Evolutionary conservation across 1,140 invertebrate genomes (phyloP).

Genomic region (Camponotus vicinus): DNA sequence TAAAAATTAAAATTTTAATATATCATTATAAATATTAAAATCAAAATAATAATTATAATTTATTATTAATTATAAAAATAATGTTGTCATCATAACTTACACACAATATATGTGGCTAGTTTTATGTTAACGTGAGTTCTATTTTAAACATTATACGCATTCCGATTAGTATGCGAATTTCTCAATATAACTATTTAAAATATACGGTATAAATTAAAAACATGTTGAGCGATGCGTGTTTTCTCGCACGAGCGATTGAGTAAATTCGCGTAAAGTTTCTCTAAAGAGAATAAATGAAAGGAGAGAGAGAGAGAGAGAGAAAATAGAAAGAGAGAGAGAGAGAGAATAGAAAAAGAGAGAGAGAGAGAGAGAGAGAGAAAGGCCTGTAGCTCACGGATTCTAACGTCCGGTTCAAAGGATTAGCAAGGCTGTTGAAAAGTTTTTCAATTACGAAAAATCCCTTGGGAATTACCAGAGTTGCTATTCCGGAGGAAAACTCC

Average conservation of each 20-base stretch:
- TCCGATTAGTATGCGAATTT: background rate
- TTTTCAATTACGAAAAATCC: slow-evolving; percentile 67
- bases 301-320: background rate
- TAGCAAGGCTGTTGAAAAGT: slow-evolving; percentile 51
- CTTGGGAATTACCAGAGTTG: slow-evolving; percentile 28
- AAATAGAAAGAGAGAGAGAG: too few species aligned
- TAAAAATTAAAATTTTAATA: background rate
- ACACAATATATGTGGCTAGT: background rate
- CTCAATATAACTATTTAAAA: background rate
- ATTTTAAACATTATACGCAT: too few species aligned
- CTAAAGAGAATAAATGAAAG: background rate
- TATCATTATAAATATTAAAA: background rate
- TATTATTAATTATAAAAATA: background rate
- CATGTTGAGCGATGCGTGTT: background rate
- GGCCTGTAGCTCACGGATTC: slow-evolving; percentile 1
- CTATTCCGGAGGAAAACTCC: background rate
- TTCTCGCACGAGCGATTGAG: slow-evolving; percentile 27
- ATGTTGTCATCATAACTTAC: background rate
- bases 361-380: too few species aligned
- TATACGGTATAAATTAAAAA: background rate
- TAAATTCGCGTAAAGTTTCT: slow-evolving; percentile 40
- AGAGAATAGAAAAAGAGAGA: background rate
- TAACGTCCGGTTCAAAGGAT: slow-evolving; percentile 56
- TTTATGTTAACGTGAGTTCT: too few species aligned
- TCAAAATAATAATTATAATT: background rate